Base-by-base conservation (phyloP, 2,888 invertebrate genomes). In the Buathra laborator region DNA sequence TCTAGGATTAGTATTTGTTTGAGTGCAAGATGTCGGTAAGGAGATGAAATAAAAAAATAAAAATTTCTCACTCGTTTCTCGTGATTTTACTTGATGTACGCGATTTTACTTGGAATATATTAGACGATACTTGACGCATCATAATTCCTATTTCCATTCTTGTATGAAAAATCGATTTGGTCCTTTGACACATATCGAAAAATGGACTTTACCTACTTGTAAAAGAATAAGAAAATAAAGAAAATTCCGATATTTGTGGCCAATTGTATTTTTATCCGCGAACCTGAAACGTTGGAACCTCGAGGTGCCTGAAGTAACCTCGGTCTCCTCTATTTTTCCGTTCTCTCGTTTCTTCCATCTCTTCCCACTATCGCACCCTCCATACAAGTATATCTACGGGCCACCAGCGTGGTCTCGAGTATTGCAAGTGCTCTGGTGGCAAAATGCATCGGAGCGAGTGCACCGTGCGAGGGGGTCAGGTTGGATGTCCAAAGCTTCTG, bases 391-490 rank as follows among this genome's bases (percentile, higher is more conserved):
- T 43, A 56, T 19, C 19, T 19, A 7, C 53, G 9, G 6, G 3
- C 53, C 19, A 56, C 37, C 12, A 14, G 37, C 56, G 19, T n/a
- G 53, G 12, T 43, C n/a, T n/a, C 53, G 32, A 37, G 51, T 51
- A 75, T 70, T 51, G 75, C 48, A 14, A 68, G 37, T 56, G 66
- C 19, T 16, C 71, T 12, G 56, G 32, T 46, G 72, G 56, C 24
- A 43, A 67, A 74, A 81, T 68, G 62, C 75, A 75, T 37, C 59
- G 59, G 53, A 68, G 68, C 53, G 59, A 68, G 75, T 81, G 44
- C 48, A 68, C 48, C 66, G 70, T 3, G 12, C 43, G 44, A 5
- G 24, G 56, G 32, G 75, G 67, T 77, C 67, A 67, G 56, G 56
- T 29, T 67, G 77, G 43, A 44, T 68, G 29, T 37, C 44, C 77